These are phyloP conservation scores for Odontomachus brunneus DNA, from an alignment of 1,140 invertebrate species.

Conservation along the genomic window DNA sequence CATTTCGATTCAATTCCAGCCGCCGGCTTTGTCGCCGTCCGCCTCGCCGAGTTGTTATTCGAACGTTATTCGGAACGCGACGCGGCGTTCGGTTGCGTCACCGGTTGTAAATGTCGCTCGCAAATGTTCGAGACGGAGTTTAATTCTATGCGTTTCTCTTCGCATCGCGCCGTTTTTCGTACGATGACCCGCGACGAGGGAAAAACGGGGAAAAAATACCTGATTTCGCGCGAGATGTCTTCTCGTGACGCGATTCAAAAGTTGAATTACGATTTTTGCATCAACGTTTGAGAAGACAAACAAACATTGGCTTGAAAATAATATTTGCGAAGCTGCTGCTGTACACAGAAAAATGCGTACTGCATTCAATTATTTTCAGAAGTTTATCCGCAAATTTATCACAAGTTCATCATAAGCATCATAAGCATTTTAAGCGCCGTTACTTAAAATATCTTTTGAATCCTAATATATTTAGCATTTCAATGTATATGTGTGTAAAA, in stretches of 20 bases:
- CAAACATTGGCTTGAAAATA: background rate
- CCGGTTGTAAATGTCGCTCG: slow-evolving; percentile 7
- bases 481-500: no score
- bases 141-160: slow-evolving; percentile 4
- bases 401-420: no score
- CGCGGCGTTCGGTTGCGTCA: background rate
- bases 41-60: slow-evolving; percentile 16
- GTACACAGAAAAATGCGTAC: no score
- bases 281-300: background rate
- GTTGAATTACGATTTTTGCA: no score
- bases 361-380: no score
- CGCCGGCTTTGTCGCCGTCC: slow-evolving; percentile 12
- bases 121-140: slow-evolving; percentile 4
- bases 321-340: background rate
- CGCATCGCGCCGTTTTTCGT: background rate
- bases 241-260: no score
- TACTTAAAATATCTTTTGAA: no score
- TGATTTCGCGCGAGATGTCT: background rate
- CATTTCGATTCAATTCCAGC: slow-evolving; percentile 21
- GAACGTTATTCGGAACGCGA: background rate
- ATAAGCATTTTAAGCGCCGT: no score
- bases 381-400: no score
- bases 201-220: background rate
- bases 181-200: background rate
- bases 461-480: no score